Base-by-base conservation (phyloP, 2,888 invertebrate genomes). In the Lasioglossum morio region DNA sequence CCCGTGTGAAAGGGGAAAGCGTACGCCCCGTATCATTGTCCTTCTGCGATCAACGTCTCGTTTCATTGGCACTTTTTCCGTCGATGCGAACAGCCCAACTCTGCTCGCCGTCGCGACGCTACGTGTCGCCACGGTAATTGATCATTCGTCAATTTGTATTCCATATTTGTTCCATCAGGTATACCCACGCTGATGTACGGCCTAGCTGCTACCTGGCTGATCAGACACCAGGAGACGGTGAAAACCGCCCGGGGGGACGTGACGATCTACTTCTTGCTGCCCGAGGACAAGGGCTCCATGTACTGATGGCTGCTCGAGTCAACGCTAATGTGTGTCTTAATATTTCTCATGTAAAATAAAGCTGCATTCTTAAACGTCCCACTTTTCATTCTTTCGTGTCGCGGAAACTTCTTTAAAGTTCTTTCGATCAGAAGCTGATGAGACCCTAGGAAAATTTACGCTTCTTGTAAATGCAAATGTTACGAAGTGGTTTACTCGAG, bases 101-200 rank as follows among this genome's bases (percentile, higher is more conserved):
- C 48, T 57, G 34, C 60, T 16, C 40, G 40, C 74, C 57, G 34
- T 46, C 46, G 46, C 46, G 46, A 14, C 46, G n/a, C 43, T 72
- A 72, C 69, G 72, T 46, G 72, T 63, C 77, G 34, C 43, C 69
- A 34, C 53, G 74, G 81, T 85, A 84, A 85, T 79, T 78, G 72
- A 70, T 66, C 79, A 60, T 74, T 40, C 77, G 27, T 63, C 66
- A 79, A 78, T 70, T 82, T 77, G 30, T 34, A 78, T 82, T 57
- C 66, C 57, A 63, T 66, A 66, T 81, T 72, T 66, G 81, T 60
- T 27, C 57, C 40, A 53, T 57, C 95, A 99, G 99, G 99, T 92
- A 96, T 99, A 90, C 99, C 99, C 73, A 98, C 98, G 94, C 95
- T 99, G 81, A 97, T 98, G 78, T 99, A 99, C 96, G 99, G 99